Percentiles rank a stretch among this genome's conserved stretches.
Evolutionary conservation across 2,113 vertebrate species (phyloP).

Genomic region (Oreocharis arfaki): DNA sequence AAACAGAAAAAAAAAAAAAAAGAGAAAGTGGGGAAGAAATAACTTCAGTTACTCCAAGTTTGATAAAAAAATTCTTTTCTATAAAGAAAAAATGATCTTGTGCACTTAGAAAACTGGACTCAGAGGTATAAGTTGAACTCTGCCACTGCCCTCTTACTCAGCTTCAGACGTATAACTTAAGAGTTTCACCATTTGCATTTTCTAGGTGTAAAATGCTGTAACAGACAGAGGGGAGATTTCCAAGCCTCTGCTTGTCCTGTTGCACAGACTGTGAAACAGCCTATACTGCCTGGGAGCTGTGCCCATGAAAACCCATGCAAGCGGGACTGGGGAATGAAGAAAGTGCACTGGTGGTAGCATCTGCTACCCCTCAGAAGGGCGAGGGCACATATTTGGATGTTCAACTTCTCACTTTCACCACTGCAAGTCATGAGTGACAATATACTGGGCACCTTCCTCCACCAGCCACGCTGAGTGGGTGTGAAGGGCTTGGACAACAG

Average conservation of each 20-base stretch:
- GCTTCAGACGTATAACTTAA: accelerated
- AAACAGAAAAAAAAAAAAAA: neutral
- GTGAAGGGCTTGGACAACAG: neutral
- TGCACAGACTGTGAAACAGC: neutral
- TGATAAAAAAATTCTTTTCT: neutral
- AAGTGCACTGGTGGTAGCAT: accelerated
- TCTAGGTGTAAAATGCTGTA: neutral
- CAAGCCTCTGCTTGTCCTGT: neutral
- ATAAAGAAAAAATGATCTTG: neutral
- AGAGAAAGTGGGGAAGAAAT: neutral
- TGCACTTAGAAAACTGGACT: neutral
- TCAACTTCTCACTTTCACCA: neutral
- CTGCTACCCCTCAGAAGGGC: accelerated
- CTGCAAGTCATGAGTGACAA: neutral
- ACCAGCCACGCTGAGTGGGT: neutral
- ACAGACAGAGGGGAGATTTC: neutral
- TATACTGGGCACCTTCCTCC: accelerated
- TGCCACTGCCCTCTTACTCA: neutral
- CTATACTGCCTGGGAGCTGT: accelerated
- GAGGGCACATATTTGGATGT: accelerated
- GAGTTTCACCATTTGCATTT: neutral
- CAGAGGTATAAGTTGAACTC: neutral
- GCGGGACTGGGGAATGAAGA: neutral
- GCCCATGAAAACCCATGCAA: accelerated
- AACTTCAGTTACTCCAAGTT: neutral